Evolutionary conservation across 2,797 vertebrate species (phyloP).

Genomic region (Masticophis lateralis): DNA sequence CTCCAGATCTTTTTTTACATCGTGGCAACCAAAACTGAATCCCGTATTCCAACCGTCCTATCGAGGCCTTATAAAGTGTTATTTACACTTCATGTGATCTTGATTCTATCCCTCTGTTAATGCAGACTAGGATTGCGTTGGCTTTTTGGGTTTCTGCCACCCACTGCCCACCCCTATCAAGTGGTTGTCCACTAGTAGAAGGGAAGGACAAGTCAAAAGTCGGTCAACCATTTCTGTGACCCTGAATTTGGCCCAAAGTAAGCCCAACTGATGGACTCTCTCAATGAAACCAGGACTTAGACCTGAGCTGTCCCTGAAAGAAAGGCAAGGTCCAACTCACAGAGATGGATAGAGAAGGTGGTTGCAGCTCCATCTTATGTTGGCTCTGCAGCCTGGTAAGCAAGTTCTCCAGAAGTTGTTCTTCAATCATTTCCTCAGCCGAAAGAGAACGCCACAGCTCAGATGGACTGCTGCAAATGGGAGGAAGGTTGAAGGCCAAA

Average conservation of each 20-base stretch:
- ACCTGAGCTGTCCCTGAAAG: background rate
- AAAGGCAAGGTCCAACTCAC: background rate
- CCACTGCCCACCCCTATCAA: background rate
- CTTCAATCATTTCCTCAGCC: background rate
- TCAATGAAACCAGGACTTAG: background rate
- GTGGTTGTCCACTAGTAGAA: background rate
- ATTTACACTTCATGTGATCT: too few species aligned
- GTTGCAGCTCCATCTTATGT: background rate
- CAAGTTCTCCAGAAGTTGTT: slow-evolving; percentile 14
- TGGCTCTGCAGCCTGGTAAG: background rate
- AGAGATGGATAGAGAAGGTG: background rate
- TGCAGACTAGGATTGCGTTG: too few species aligned
- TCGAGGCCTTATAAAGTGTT: too few species aligned
- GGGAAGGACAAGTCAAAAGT: background rate
- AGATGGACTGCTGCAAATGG: background rate
- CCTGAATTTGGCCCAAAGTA: background rate
- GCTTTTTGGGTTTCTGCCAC: too few species aligned
- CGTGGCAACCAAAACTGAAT: too few species aligned
- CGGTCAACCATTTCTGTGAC: background rate
- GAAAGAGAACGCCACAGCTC: slow-evolving; percentile 20
- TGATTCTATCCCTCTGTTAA: too few species aligned
- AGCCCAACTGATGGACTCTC: background rate
- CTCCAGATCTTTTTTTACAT: too few species aligned
- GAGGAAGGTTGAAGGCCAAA: too few species aligned
- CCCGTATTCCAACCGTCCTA: too few species aligned